These are phyloP conservation scores for Rhizoglyphus robini DNA, from an alignment of 1,140 invertebrate species.

Conservation along the genomic window DNA sequence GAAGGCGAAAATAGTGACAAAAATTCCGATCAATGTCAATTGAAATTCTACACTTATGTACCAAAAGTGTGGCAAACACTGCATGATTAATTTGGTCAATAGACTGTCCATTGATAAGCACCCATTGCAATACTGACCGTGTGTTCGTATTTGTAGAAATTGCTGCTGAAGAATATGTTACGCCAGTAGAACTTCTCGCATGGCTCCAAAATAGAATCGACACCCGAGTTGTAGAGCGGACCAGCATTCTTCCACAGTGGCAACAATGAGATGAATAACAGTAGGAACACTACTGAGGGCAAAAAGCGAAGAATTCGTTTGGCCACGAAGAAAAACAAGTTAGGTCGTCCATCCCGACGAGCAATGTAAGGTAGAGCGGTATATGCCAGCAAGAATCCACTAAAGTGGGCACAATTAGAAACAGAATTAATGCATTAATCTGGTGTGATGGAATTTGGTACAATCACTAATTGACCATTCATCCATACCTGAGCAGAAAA, in stretches of 20 bases:
- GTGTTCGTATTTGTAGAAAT: neutral
- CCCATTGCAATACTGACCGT: slow-evolving; percentile 15
- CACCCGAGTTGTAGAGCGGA: slow-evolving; percentile 11
- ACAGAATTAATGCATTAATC: neutral
- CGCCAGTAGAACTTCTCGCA: neutral
- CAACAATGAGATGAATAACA: slow-evolving; percentile 1
- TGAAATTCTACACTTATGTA: slow-evolving; percentile 19
- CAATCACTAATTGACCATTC: neutral
- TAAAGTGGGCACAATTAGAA: neutral
- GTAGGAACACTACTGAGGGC: neutral
- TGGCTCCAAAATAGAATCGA: neutral
- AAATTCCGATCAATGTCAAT: slow-evolving; percentile 4
- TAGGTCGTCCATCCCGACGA: neutral
- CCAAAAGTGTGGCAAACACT: slow-evolving; percentile 22
- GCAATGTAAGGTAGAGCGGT: neutral
- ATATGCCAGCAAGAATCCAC: slow-evolving; percentile 17
- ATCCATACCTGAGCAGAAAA: slow-evolving; percentile 17
- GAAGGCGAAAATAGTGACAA: slow-evolving; percentile 12
- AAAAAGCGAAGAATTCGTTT: neutral
- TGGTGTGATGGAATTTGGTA: neutral
- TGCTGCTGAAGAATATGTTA: slow-evolving; percentile 9
- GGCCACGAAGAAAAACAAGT: neutral
- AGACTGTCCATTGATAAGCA: neutral
- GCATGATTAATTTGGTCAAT: neutral
- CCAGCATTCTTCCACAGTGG: slow-evolving; percentile 12